Evolutionary conservation across 2,888 invertebrate species (phyloP), one percentile per base, ranked within the genome.

Genomic region (Priocnemis perturbator): DNA sequence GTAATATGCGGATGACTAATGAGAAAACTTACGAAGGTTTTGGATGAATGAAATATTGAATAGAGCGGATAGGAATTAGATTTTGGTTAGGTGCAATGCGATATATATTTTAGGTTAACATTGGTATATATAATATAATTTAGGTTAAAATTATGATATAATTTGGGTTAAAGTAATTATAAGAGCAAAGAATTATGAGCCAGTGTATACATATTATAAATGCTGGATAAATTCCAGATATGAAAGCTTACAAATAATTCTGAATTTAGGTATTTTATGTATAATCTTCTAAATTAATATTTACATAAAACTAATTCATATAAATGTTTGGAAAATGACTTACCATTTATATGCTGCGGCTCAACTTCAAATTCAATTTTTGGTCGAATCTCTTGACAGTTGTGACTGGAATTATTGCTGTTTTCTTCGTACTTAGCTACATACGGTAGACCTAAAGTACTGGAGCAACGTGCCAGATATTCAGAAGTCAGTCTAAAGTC

Each of bases 401-500:
- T 85, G 55, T 83, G 86, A 11, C 83, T 72, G 2, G 86, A 83
- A 62, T 82, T 84, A 69, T 75, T 81, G 58, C 78, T 81, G 50
- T 79, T 84, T 9, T 86, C 86, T 47, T 86, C 85, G 21, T 85
- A 87, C 55, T 87, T 88, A 53, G 84, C 78, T 55, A 85, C 85
- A 20, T 87, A 88, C 15, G 88, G 88, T 60, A 88, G 74, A 17
- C 88, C 87, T 45, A 88, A 74, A 2, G 84, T 83, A 70, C 78
- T 87, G 3, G 88, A 88, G 66, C 88, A 88, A 19, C 87, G 82
- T 5, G 88, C 87, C 59, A 89, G 77, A 64, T 88, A 89, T 66
- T 89, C 88, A 0, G 88, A 87, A 3, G 88, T 88, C 19, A 87
- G 74, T 75, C 84, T 84, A 61, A 89, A 88, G 70, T 89, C 88